Evolutionary conservation across 2,113 vertebrate species (phyloP), one percentile per base, ranked within the genome.

Genomic region (Forbesichthys papilliferus): DNA sequence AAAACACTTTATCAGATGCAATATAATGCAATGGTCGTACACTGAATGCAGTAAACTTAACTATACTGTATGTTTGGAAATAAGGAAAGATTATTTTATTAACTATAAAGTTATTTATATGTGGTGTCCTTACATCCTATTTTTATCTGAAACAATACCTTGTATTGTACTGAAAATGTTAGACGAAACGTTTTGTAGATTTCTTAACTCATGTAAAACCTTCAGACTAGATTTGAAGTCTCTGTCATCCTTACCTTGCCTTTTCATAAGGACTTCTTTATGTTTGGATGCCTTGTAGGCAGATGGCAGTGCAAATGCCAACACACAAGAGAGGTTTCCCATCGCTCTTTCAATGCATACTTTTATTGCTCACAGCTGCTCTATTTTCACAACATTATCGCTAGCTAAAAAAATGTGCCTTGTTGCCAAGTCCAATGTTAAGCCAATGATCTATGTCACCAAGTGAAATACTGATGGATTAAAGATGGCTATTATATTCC

Each of bases 291-390:
- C 20, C 54, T 74, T 77, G 47, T 36, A 58, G 71, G 64, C 71
- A 75, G 73, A 5, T 61, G 74, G 59, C 74, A 66, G 79, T 59
- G 12, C 14, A 71, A 82, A 89, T 90, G 84, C 36, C 66, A 83
- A 84, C 54, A 81, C 88, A 85, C 90, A 78, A 55, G 56, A 90
- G 86, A 64, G 79, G 84, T 88, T 86, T 87, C 82, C 90, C 91
- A 80, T 75, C 86, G 87, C 63, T 66, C 67, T 87, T 68, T 51
- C 82, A 78, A 59, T 67, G 67, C 53, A 78, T 6, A 73, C 71
- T 74, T 42, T 93, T 82, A 93, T 86, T 85, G 82, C 84, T 89
- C 90, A 90, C 94, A 94, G 90, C 93, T 94, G 93, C 49, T 53
- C 42, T 57, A 75, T 71, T 52, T 79, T 73, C 71, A 69, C 62